Evolutionary conservation across 2,797 vertebrate genomes (phyloP), one percentile per base, ranked within the genome.

Genomic region (Pogoniulus pusillus): DNA sequence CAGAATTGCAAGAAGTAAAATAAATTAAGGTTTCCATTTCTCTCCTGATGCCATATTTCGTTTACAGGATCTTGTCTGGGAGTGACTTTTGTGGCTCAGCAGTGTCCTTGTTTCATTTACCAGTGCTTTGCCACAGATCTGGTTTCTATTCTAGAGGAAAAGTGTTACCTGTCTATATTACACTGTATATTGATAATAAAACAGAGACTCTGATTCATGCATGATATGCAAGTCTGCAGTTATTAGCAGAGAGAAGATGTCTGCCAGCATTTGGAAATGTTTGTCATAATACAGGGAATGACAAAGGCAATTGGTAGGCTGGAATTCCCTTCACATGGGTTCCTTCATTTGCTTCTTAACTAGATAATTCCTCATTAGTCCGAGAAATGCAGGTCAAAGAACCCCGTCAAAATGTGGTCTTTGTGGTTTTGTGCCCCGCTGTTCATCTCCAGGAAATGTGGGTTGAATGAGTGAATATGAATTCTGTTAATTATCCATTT

Each of bases 1-100:
- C 70, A 83, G 87, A 89, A 87, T 85, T 85, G 77, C 68, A 71
- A 86, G 86, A 32, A 74, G 65, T 55, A 39, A 72, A 89, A 89
- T 74, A 68, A 63, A 35, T 32, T 64, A 85, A 77, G 1, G 5
- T 47, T 92, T 79, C 63, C 11, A 60, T 76, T 87, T 85, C 34
- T 51, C n/a, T 85, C 53, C 57, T 70, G 77, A 77, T 89, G 85
- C 41, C 80, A 66, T 35, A 14, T 68, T 78, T 89, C 53, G 63
- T 72, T 82, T 87, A 69, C 23, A 53, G 45, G 43, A 58, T 37
- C 3, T 34, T 83, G 82, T 30, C 80, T 92, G 73, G 70, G 63
- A 83, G 43, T 62, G 47, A 24, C 37, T 85, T 89, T 14, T 65
- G 51, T 85, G 63, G 64, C 64, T 84, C 72, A 24, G 71, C 78